Evolutionary conservation across 2,113 vertebrate genomes (phyloP), one percentile per base, ranked within the genome.

Genomic region (Nyctibius bracteatus): DNA sequence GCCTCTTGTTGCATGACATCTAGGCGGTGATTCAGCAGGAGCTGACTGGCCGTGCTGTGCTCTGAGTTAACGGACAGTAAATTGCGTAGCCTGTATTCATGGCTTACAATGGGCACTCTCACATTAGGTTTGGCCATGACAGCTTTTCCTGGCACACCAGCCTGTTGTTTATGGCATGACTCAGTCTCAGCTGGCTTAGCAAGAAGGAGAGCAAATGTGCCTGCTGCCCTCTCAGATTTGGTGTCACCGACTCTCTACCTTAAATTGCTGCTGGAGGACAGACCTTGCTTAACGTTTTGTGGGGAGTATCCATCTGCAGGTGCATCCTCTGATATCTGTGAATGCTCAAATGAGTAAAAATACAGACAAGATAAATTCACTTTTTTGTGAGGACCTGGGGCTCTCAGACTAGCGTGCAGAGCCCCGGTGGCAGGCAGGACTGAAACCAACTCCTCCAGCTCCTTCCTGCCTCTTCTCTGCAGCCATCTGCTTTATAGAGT

Each of bases 131-230:
- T 71, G 51, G 80, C 93, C 93, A 95, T 75, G 90, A 92, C 72
- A 71, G 90, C 94, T 95, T 94, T 96, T 92, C 81, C 95, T 91
- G 92, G 96, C 95, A 95, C 86, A 71, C 59, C 92, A 92, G 57
- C 62, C 74, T 65, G 71, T 92, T 94, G 86, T 96, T 93, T 81
- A 72, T 58, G 80, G 81, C 67, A 37, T 96, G 97, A 97, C 58
- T 95, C 96, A 92, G 88, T 43, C 86, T 95, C 96, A 95, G 92
- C 94, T 95, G 94, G 90, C 71, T 92, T 75, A 93, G 81, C 75
- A 55, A 90, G 92, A 51, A 82, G 83, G 73, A 85, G 57, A 85
- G 86, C 73, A 84, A 92, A 91, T 78, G 75, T 12, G 92, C 82
- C 33, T 8, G 22, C 82, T 85, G 81, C 46, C 49, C 55, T 80